A percentile compares a stretch with the other conserved stretches of the same genome.
Conservation (phyloP, 2,797 vertebrate genomes). For the Microhierax caerulescens region DNA sequence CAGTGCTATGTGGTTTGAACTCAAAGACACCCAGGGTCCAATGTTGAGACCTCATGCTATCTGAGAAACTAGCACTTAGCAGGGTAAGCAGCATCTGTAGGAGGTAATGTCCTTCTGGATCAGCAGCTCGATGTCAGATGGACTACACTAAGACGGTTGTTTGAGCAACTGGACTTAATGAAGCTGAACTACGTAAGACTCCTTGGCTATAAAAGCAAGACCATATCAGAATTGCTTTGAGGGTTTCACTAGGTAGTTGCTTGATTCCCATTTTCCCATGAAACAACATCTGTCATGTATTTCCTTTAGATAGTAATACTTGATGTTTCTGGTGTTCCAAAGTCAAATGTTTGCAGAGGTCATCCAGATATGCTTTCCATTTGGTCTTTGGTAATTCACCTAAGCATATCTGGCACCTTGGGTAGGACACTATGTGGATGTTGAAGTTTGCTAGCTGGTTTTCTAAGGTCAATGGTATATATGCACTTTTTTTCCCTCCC, state of each 20-base stretch:
- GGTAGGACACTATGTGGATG: background rate
- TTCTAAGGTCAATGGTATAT: background rate
- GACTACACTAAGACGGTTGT: background rate
- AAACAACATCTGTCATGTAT: accelerated
- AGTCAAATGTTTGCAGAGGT: background rate
- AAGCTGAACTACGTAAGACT: background rate
- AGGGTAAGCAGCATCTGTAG: background rate
- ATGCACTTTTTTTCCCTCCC: background rate
- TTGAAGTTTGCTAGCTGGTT: background rate
- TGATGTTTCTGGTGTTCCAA: background rate
- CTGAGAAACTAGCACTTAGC: background rate
- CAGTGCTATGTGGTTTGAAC: background rate
- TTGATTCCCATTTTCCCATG: background rate
- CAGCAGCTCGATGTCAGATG: background rate
- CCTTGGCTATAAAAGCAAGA: background rate
- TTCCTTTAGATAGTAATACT: background rate
- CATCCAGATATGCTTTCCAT: background rate
- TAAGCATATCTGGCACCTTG: background rate
- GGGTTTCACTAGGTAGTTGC: background rate
- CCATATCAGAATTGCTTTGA: background rate
- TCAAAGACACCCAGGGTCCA: background rate
- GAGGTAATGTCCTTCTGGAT: background rate
- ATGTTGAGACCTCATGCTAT: background rate
- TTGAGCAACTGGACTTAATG: background rate
- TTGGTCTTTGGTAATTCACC: background rate